Evolutionary conservation across 2,797 vertebrate species (phyloP).

Genomic region (Ctenochaetus hawaiiensis): DNA sequence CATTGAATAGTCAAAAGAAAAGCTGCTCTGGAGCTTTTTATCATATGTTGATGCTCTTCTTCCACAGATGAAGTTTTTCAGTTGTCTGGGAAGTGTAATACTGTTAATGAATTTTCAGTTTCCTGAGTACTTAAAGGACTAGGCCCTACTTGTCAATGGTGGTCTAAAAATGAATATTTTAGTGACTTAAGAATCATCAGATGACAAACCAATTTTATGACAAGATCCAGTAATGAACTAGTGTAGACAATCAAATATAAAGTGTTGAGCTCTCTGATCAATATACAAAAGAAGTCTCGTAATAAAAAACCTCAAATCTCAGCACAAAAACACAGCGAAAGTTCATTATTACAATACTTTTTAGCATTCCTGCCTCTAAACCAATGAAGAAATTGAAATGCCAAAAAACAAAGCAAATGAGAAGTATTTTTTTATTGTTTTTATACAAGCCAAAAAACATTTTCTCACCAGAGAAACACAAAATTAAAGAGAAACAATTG

Average conservation of each 20-base stretch:
- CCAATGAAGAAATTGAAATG: not conserved
- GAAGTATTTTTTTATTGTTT: conserved; percentile 46
- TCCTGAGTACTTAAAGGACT: not conserved
- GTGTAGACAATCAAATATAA: not conserved
- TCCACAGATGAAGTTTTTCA: not conserved
- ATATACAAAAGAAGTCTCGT: no score
- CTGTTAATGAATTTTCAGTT: not conserved
- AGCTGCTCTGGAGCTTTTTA: not conserved
- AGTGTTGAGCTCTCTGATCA: not conserved
- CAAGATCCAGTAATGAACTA: not conserved
- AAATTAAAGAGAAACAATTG: conserved; percentile 21
- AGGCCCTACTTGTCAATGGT: not conserved
- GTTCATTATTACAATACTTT: no score
- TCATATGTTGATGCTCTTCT: not conserved
- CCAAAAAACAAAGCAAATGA: conserved; percentile 21
- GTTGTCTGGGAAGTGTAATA: not conserved
- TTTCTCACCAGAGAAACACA: conserved; percentile 11
- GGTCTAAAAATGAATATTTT: not conserved
- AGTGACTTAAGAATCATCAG: not conserved
- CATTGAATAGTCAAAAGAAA: no score
- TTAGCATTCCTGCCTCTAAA: not conserved
- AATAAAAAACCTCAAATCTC: not conserved
- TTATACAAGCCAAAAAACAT: conserved; percentile 45
- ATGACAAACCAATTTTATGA: not conserved
- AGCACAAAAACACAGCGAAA: not conserved